A percentile compares a stretch with the other conserved stretches of the same genome.
Evolutionary conservation across 2,888 invertebrate genomes (phyloP).

Genomic region (Eupithecia centaureata): DNA sequence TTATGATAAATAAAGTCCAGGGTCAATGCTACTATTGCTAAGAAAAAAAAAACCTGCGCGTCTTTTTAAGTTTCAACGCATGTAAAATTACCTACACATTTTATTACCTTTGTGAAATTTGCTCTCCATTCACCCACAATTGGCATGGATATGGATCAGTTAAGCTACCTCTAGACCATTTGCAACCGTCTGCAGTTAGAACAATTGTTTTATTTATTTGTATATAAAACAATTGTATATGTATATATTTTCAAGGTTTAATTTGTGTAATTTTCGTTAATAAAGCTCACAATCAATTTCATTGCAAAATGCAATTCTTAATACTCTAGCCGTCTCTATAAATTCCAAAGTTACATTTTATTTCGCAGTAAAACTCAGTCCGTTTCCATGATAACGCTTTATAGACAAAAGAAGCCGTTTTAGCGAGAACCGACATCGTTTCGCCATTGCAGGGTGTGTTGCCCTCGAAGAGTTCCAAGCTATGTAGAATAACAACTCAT

Average conservation of each 20-base stretch:
- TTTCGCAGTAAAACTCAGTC: constrained; percentile 39
- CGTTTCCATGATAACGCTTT: constrained; percentile 40
- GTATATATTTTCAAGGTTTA: too few species aligned
- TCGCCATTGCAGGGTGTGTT: constrained; percentile 29
- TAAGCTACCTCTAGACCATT: too few species aligned
- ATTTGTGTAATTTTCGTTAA: too few species aligned
- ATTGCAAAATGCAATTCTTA: constrained; percentile 26
- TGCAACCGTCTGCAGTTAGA: too few species aligned
- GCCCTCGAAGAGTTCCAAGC: constrained; percentile 15
- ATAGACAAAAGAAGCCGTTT: constrained; percentile 40
- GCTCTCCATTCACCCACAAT: constrained; percentile 7
- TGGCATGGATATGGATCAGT: too few species aligned
- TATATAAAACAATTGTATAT: too few species aligned
- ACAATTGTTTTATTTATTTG: too few species aligned
- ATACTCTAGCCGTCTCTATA: constrained; percentile 31
- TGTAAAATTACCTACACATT: too few species aligned
- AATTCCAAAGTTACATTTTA: constrained; percentile 41
- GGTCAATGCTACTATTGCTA: too few species aligned
- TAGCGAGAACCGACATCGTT: constrained; percentile 33
- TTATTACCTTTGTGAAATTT: background rate
- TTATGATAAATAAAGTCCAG: too few species aligned
- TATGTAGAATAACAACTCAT: background rate
- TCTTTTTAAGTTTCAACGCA: too few species aligned
- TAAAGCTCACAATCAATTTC: constrained; percentile 17
- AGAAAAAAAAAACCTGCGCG: too few species aligned